Evolutionary conservation across 2,888 invertebrate species (phyloP), one percentile per base, ranked within the genome.

Genomic region (Brachynemurus nebulosus): DNA sequence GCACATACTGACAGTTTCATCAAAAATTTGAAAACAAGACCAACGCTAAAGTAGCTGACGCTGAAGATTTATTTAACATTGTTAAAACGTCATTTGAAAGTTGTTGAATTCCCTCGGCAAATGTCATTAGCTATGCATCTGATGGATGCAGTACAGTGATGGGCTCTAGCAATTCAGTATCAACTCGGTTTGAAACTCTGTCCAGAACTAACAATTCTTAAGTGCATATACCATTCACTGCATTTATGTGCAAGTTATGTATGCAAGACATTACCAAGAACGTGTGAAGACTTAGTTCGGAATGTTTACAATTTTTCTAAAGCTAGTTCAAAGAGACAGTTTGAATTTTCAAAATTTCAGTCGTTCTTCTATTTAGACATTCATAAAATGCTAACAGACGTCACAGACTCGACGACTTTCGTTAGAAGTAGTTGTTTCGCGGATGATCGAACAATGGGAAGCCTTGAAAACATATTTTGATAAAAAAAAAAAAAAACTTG

Each of bases 201-300:
- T 43, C 52, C 54, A 2, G 54, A 53, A 17, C 54, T 53, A 11
- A 45, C 17, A 7, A 52, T 55, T 23, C 37, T 53, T 1, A 57
- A 57, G 50, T 61, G 57, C 35, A 42, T 57, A 14, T 59, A 57
- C 37, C 59, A 60, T 47, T 57, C 56, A 1, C 23, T 55, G 40
- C 56, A 57, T 48, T 43, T 60, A 11, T 59, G 57, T 40, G 56
- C 55, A 18, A 55, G 53, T 44, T 51, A 55, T 42, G 57, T 55
- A 5, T 57, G 55, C 44, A 55, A 59, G 47, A 30, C 40, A 30
- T 41, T 59, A 7, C 58, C 58, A 3, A 18, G 51, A 20, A 34
- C 47, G 16, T 53, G 52, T 44, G 57, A 60, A 52, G 52, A 55
- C 38, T 49, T 58, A 33, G 53, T 54, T 6, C 37, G 55, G 18